Percentiles rank a stretch among this genome's conserved stretches.
phyloP scores from a whole-genome alignment of 2,113 vertebrate genomes.

The Corapipo altera region DNA sequence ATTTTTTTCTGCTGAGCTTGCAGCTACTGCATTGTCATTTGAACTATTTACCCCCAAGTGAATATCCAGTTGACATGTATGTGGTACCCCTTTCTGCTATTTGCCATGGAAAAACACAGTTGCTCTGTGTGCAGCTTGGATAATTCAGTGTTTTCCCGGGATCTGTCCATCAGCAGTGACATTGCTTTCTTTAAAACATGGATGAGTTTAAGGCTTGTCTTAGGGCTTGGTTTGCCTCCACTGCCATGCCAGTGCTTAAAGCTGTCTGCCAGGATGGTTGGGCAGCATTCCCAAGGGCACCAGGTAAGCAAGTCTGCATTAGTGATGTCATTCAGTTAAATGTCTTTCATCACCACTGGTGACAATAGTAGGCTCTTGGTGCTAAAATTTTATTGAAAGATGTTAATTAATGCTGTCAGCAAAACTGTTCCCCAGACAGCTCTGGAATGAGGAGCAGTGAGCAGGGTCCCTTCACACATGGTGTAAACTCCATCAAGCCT shows the following conservation, averaged over 20 bases:
- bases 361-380: background rate
- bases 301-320: background rate
- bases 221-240: background rate
- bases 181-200: background rate
- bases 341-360: background rate
- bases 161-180: background rate
- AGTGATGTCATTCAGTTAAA: background rate
- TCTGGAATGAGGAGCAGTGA: background rate
- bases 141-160: background rate
- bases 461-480: rapidly evolving
- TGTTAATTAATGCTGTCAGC: background rate
- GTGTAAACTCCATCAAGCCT: background rate
- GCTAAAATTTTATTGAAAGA: background rate
- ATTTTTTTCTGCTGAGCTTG: background rate
- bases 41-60: background rate
- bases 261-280: background rate
- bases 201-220: background rate
- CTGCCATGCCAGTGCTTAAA: background rate
- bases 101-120: background rate
- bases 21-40: background rate
- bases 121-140: rapidly evolving
- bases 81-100: background rate
- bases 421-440: background rate
- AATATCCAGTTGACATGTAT: background rate
- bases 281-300: background rate